Evolutionary conservation across 2,888 invertebrate genomes (phyloP).

Genomic region (Atrina japonica): DNA sequence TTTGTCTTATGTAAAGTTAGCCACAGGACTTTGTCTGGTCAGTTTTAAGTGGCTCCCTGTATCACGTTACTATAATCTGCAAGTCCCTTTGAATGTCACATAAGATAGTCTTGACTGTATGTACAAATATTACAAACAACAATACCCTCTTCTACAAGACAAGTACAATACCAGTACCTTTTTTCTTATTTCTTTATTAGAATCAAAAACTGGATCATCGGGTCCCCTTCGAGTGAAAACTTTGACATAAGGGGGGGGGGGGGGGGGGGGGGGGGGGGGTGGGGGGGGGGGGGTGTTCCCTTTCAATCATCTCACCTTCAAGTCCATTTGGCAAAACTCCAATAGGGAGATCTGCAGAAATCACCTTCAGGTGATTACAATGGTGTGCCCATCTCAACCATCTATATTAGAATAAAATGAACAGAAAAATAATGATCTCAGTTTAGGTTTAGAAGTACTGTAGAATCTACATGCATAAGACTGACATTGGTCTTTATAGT

Average conservation of each 20-base stretch:
- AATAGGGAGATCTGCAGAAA: conserved; percentile 65
- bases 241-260: too few species aligned
- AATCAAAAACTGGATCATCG: conserved; percentile 80
- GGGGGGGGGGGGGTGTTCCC: too few species aligned
- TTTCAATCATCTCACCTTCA: conserved; percentile 66
- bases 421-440: too few species aligned
- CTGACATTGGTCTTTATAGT: too few species aligned
- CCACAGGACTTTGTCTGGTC: too few species aligned
- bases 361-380: conserved; percentile 66
- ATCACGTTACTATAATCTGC: too few species aligned
- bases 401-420: conserved; percentile 54
- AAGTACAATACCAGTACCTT: conserved; percentile 18
- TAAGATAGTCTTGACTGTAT: neutral
- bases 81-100: too few species aligned
- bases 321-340: conserved; percentile 71
- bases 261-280: too few species aligned
- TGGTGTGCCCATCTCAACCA: conserved; percentile 75
- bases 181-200: conserved; percentile 77
- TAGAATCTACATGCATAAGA: too few species aligned
- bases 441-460: too few species aligned
- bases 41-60: too few species aligned
- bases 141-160: neutral
- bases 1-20: too few species aligned
- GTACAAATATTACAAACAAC: neutral
- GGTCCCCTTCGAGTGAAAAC: conserved; percentile 76